Percentiles rank a stretch among this genome's conserved stretches.
These are phyloP conservation scores for Ctenochaetus hawaiiensis DNA, from an alignment of 2,797 vertebrate species.

Conservation along the genomic window DNA sequence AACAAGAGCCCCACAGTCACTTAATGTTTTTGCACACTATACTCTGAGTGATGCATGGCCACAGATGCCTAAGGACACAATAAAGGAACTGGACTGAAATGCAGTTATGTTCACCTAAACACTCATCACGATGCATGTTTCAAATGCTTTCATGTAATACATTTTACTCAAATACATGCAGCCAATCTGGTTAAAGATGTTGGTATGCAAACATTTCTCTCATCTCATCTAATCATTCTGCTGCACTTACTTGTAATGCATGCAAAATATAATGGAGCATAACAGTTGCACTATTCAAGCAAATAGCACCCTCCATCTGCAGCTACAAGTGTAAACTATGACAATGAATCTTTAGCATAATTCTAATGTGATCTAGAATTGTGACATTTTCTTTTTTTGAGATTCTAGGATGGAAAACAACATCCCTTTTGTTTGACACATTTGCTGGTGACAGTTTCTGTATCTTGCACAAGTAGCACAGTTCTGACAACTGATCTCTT, in stretches of 20 bases:
- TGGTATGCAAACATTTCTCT: not conserved
- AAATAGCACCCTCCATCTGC: no score
- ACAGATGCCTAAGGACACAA: not conserved
- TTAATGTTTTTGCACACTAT: not conserved
- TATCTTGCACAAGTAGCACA: conserved; percentile 41
- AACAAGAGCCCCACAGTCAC: not conserved
- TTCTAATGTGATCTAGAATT: not conserved
- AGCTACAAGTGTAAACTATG: no score
- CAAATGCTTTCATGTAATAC: not conserved
- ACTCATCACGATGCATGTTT: not conserved
- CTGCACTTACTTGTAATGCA: not conserved
- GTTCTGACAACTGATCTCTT: conserved; percentile 49
- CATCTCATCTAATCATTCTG: not conserved
- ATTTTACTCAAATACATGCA: not conserved
- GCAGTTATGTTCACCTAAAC: not conserved
- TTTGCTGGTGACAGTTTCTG: conserved; percentile 46
- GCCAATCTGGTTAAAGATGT: not conserved
- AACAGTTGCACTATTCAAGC: no score
- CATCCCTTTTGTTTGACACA: not conserved
- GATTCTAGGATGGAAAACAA: conserved; percentile 1
- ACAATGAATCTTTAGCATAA: no score
- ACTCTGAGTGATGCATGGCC: not conserved
- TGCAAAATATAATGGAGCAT: no score
- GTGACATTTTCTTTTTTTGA: not conserved
- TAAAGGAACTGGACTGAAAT: not conserved